Evolutionary conservation across 2,797 vertebrate genomes (phyloP), one percentile per base, ranked within the genome.

Genomic region (Gallinago solitaria): DNA sequence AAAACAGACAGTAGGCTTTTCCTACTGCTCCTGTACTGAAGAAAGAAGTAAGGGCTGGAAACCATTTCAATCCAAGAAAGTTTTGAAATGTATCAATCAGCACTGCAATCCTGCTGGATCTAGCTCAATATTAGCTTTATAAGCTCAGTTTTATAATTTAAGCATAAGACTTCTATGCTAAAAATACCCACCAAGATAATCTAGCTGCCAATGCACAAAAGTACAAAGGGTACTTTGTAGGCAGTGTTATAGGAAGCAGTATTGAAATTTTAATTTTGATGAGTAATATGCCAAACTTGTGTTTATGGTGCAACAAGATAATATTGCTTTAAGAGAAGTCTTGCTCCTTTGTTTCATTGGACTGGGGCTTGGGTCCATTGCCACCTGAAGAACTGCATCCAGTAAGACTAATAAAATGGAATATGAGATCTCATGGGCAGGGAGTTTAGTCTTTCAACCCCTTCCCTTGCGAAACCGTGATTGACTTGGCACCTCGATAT

Each of bases 311-410:
- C 28, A 84, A 80, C 6, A 41, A 69, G 45, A 80, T 79, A 85
- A 77, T 41, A 54, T 3, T 59, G 30, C 54, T 68, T 56, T 41
- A 76, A 80, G 33, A 89, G 60, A 82, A 77, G 63, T 63, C 9
- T 33, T 77, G 23, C 48, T 64, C 45, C n/a, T 86, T 78, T 64
- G 25, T 70, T 89, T 83, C 45, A 51, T 39, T 82, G 68, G 47
- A 25, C 3, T 47, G 63, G 20, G 3, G 25, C 32, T 68, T 71
- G 47, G 28, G 50, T 86, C 32, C 69, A 85, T 5, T 25, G 50
- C 30, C 85, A 89, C 74, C 83, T 95, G 84, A 87, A 78, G 16
- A 84, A 60, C 21, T 88, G 54, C 59, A 73, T 83, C 85, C 82
- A 43, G 63, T 12, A 64, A 80, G 70, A 59, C 24, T 56, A 78